phyloP scores from a whole-genome alignment of 1,140 invertebrate species.

The Frieseomelitta varia region DNA sequence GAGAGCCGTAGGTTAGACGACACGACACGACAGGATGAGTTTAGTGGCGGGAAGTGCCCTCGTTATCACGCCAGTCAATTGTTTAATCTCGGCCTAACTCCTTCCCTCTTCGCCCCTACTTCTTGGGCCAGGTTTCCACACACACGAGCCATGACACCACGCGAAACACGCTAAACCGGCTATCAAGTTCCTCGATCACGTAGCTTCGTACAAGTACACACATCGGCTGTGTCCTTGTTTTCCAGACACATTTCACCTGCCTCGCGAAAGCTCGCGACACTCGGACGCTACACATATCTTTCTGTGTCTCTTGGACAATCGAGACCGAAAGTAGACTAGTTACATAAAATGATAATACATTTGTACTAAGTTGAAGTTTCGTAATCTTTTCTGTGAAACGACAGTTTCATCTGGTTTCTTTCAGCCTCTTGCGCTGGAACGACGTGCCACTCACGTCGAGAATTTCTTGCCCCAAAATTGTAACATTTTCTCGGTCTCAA shows the following conservation, averaged over 20 bases:
- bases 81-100: slow-evolving; percentile 69
- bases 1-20: slow-evolving; percentile 49
- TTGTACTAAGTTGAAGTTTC: neutral
- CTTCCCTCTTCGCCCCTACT: slow-evolving; percentile 26
- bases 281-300: neutral
- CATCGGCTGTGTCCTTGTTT: slow-evolving; percentile 18
- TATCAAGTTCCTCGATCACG: slow-evolving; percentile 59
- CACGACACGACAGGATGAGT: slow-evolving; percentile 71
- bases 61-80: slow-evolving; percentile 77
- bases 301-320: neutral
- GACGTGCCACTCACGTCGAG: too few relatives aligned
- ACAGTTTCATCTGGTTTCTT: too few relatives aligned
- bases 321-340: neutral
- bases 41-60: slow-evolving; percentile 76
- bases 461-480: too few relatives aligned
- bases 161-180: slow-evolving; percentile 63
- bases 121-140: slow-evolving; percentile 28
- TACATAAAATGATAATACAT: neutral
- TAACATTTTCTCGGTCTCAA: too few relatives aligned
- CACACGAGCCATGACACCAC: slow-evolving; percentile 56
- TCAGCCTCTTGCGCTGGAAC: too few relatives aligned
- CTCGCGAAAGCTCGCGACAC: neutral
- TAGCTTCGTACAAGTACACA: slow-evolving; percentile 34
- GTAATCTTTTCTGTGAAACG: too few relatives aligned
- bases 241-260: slow-evolving; percentile 12